Conservation (phyloP, 2,797 vertebrate genomes). For the Meda fulgida region DNA sequence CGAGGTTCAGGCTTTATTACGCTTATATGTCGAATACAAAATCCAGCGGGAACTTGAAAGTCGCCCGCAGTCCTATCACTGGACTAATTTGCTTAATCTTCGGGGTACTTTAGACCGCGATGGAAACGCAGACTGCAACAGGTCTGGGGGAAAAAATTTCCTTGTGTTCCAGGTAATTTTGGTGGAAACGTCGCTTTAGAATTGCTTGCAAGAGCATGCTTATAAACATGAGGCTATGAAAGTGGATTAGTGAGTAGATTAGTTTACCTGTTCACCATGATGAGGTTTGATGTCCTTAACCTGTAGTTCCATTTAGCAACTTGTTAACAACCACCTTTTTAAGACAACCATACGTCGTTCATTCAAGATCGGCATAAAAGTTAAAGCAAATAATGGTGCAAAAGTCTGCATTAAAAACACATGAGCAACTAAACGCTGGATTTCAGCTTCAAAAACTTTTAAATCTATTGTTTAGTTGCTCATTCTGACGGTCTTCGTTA, state of each 20-base stretch:
- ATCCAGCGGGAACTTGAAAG: no score
- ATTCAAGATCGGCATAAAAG: not conserved
- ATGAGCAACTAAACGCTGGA: not conserved
- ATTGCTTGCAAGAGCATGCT: not conserved
- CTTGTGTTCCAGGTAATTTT: no score
- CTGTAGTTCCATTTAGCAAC: not conserved
- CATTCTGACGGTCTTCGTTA: not conserved
- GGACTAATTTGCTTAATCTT: no score
- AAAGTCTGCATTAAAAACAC: not conserved
- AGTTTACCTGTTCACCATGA: not conserved
- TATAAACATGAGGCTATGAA: not conserved
- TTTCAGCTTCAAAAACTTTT: not conserved
- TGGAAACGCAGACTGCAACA: no score
- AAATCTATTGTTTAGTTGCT: not conserved
- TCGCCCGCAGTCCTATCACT: no score
- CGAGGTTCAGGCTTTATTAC: no score
- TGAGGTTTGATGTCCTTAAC: not conserved
- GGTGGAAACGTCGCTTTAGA: not conserved
- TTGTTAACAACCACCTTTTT: no score
- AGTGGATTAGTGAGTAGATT: not conserved
- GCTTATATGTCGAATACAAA: no score
- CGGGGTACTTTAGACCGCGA: no score
- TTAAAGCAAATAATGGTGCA: not conserved
- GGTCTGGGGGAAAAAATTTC: no score
- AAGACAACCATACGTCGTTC: not conserved